A percentile compares a stretch with the other conserved stretches of the same genome.
phyloP scores from a whole-genome alignment of 2,797 vertebrate species.

The Avahi laniger region DNA sequence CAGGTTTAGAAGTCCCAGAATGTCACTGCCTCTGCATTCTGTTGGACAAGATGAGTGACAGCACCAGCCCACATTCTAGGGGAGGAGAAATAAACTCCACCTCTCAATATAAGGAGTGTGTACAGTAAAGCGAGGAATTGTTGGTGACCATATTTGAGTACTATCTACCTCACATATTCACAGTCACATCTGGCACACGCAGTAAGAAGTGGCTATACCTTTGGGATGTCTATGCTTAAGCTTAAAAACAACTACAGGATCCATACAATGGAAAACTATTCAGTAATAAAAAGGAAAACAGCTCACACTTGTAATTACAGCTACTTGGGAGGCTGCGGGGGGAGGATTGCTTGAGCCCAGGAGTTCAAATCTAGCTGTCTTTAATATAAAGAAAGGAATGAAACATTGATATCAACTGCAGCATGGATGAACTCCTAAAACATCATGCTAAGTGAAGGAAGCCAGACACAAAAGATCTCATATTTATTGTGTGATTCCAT shows the following conservation, averaged over 20 bases:
- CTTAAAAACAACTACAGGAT: background rate
- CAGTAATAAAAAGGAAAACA: background rate
- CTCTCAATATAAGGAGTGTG: background rate
- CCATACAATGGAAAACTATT: background rate
- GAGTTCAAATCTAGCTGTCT: background rate
- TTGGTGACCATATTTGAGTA: background rate
- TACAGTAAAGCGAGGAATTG: background rate
- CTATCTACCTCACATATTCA: background rate
- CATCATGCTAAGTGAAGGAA: background rate
- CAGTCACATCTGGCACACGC: background rate
- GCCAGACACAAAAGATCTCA: background rate
- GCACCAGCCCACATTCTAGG: background rate
- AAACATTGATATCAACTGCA: background rate
- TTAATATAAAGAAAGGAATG: background rate
- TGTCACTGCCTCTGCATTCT: background rate
- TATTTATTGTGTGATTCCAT: background rate
- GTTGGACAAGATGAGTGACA: background rate
- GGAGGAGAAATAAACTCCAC: background rate
- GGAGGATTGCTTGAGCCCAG: background rate
- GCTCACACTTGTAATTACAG: background rate
- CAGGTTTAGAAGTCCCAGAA: background rate
- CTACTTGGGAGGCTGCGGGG: background rate
- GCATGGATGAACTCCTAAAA: background rate
- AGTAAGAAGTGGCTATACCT: background rate
- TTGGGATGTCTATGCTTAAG: background rate